These are phyloP conservation scores for Lochmaea capreae DNA, from an alignment of 2,888 invertebrate species.

Conservation along the genomic window DNA sequence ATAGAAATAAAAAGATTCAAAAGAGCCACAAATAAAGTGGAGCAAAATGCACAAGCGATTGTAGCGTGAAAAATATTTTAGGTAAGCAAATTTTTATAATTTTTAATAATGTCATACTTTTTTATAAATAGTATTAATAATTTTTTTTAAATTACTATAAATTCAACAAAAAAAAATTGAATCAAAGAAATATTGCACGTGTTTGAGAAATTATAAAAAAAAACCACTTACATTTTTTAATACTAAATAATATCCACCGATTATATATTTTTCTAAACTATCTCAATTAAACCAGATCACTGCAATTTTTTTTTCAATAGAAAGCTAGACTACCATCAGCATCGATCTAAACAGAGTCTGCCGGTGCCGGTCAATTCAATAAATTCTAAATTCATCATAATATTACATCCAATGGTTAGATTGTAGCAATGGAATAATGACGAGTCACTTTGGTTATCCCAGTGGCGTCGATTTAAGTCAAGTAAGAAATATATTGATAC, in stretches of 20 bases:
- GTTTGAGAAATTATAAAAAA: neutral
- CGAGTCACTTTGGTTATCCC: neutral
- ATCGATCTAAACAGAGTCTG: neutral
- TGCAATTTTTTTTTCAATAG: neutral
- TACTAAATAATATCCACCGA: neutral
- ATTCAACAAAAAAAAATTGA: too few relatives aligned
- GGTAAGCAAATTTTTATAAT: too few relatives aligned
- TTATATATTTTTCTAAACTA: neutral
- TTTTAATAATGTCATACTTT: too few relatives aligned
- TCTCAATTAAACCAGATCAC: neutral
- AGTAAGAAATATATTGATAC: neutral
- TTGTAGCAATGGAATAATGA: neutral
- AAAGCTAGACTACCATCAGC: neutral
- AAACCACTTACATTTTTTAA: neutral
- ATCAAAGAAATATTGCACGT: too few relatives aligned
- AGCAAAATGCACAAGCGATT: too few relatives aligned
- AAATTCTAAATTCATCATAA: conserved; percentile 3
- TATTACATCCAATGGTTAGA: neutral
- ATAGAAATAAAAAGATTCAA: too few relatives aligned
- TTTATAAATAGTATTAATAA: too few relatives aligned
- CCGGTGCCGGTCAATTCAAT: conserved; percentile 2
- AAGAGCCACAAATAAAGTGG: too few relatives aligned
- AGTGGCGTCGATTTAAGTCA: neutral
- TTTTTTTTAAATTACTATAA: too few relatives aligned
- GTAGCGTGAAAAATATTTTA: too few relatives aligned